Evolutionary conservation across 2,113 vertebrate genomes (phyloP), one percentile per base, ranked within the genome.

Genomic region (Stigmatopora argus): DNA sequence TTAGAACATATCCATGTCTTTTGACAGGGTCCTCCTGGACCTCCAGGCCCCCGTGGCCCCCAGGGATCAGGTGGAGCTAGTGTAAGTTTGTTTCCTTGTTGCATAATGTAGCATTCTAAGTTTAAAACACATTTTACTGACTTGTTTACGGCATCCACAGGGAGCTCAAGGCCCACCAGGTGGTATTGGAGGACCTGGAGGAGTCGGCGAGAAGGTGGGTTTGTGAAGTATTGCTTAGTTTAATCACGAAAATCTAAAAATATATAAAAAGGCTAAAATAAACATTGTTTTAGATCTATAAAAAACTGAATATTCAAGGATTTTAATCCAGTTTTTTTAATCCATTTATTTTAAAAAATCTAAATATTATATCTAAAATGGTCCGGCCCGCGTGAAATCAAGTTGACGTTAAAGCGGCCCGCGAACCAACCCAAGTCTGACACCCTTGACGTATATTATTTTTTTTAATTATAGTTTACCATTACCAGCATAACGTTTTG

Each of bases 1-100:
- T 31, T 18, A 7, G 19, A 17, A 34, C 17, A 38, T 38, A 19
- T 65, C 3, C 45, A 0, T 17, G 12, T 64, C 46, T 64, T 14
- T 47, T 71, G 53, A 71, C 77, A 99, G 97, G 97, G 97, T 90
- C 96, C 96, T 71, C 95, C 94, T 69, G 96, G 96, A 84, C 96
- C 96, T 64, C 95, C 96, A 62, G 96, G 96, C 51, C 96, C 96
- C 23, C 92, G 96, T 92, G 96, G 96, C 77, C 96, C 96, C 51
- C 96, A 98, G 67, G 96, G 96, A 79, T 72, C 94, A 69, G 92
- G 93, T 45, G 96, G 96, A 90, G 92, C 94, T 69, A 94, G 91
- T 75, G 96, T 99, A 90, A 95, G 95, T 5, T 67, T 10, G 12
- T 41, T 15, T 23, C 14, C 19, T 9, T 60, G 2, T 45, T 31